A percentile compares a stretch with the other conserved stretches of the same genome.
These are phyloP conservation scores for Anarsia innoxiella DNA, from an alignment of 2,888 invertebrate species.

Conservation along the genomic window DNA sequence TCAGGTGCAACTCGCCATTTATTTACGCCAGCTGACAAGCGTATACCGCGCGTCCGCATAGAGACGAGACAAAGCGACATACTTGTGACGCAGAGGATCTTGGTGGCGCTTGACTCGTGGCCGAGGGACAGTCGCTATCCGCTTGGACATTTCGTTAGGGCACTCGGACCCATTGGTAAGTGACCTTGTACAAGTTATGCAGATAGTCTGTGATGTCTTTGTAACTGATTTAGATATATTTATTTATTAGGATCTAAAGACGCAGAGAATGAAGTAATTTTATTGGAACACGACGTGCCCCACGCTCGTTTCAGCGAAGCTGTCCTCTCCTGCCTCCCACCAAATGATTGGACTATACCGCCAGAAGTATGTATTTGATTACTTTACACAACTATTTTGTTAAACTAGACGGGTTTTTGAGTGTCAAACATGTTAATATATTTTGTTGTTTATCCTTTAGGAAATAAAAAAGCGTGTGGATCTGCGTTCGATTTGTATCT, in stretches of 20 bases:
- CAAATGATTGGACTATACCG: conserved; percentile 91
- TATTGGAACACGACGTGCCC: conserved; percentile 97
- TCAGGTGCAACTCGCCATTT: conserved; percentile 82
- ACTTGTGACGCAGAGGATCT: conserved; percentile 88
- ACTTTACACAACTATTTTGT: too few species aligned
- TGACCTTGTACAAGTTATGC: too few species aligned
- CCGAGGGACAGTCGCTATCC: conserved; percentile 94
- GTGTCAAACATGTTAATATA: too few species aligned
- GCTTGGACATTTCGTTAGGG: conserved; percentile 95
- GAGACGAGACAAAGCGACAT: conserved; percentile 94
- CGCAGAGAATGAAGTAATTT: conserved; percentile 97
- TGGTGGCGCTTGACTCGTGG: conserved; percentile 98
- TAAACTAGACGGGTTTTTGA: not conserved
- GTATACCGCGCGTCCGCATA: conserved; percentile 95
- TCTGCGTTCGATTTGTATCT: conserved; percentile 88
- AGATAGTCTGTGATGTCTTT: too few species aligned
- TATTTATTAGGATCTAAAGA: conserved; percentile 84
- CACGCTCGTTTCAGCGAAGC: conserved; percentile 96
- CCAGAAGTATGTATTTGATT: too few species aligned
- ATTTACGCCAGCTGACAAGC: conserved; percentile 95
- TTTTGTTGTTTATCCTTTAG: too few species aligned
- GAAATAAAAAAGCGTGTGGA: conserved; percentile 87
- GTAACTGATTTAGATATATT: too few species aligned
- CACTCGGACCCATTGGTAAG: conserved; percentile 85
- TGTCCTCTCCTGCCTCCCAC: conserved; percentile 93